Base-by-base conservation (phyloP, 1,140 invertebrate species). In the Drosophila trapezifrons region DNA sequence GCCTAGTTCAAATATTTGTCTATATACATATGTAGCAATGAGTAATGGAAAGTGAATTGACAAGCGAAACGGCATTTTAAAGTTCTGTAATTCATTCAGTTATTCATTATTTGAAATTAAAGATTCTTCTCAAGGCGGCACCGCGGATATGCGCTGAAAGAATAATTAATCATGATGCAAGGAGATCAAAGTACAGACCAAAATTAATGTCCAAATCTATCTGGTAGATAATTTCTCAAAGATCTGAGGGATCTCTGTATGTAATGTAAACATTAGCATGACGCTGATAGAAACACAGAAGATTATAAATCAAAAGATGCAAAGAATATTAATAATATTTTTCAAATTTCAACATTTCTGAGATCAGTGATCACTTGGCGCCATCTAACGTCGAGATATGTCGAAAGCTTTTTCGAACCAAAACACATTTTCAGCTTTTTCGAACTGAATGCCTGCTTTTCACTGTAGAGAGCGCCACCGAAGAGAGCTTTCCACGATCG, bases 341-440 rank as follows among this genome's bases (percentile, higher is more conserved):
- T 35, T 15, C 10, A 25, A 2, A 58, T 32, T 29, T 56, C n/a
- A 7, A 32, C 22, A 45, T 29, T 42, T 54, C 13, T n/a, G 2
- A 15, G 43, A 47, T 25, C 6, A 29, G 9, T 29, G 67, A 70
- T 77, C 64, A 25, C 2, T 45, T 64, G 60, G 65, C 80, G 83
- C 84, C 83, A 89, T 62, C 83, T 84, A 46, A 15, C 47, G 83
- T 0, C 8, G 29, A 15, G 22, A 58, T 32, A 0, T 2, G 12
- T 18, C 10, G 10, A 65, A 72, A 89, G 82, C 78, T 78, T 78
- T 87, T 86, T 87, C 63, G 78, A 54, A 54, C 9, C 9, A 8
- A 37, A 45, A 27, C 8, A 10, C 0, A 4, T 17, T 12, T 7
- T 13, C 12, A 76, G 64, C 71, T 76, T 84, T 84, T 79, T 84